Evolutionary conservation across 2,888 invertebrate genomes (phyloP), one percentile per base, ranked within the genome.

Genomic region (Eupeodes luniger): DNA sequence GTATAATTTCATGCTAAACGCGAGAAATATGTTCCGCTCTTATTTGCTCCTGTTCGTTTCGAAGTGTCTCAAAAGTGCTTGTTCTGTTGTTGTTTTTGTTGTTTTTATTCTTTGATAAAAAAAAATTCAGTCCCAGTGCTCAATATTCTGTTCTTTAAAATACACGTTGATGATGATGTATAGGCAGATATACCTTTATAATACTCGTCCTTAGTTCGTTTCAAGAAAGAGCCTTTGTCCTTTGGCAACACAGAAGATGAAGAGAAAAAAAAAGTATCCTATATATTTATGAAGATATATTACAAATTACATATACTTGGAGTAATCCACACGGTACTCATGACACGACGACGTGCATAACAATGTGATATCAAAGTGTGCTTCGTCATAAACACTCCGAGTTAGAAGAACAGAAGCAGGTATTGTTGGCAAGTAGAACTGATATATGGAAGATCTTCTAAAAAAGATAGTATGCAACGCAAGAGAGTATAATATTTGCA

Each of bases 271-370:
- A 40, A 5, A 40, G 40, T 0, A 40, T 40, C 40, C 40, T 62
- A 44, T 40, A 44, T 40, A 40, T 55, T 55, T 70, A 67, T 57
- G 51, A 82, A 61, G 62, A 82, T 49, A 75, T 57, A 78, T 79
- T 86, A 27, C 27, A 49, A 19, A 19, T 55, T 55, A 55, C 19
- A 55, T 19, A 55, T 81, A 78, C 85, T 74, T 77, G 67, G 53
- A 61, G 82, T 79, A 86, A 82, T 86, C 82, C 53, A 79, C 74
- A 74, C 59, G 78, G 72, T 70, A 53, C 77, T 81, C n/a, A 47
- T 27, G 67, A 14, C 16, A 81, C 55, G 78, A 81, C 81, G 78
- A 81, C 81, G 47, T 74, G 66, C 74, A 70, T 61, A 78, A 67
- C 77, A 74, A 61, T 75, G 61, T 76, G 72, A 40, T 59, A 59